Conservation (phyloP, 37 sponge, comb jelly and placozoan genomes). For the Oscarella lobularis region DNA sequence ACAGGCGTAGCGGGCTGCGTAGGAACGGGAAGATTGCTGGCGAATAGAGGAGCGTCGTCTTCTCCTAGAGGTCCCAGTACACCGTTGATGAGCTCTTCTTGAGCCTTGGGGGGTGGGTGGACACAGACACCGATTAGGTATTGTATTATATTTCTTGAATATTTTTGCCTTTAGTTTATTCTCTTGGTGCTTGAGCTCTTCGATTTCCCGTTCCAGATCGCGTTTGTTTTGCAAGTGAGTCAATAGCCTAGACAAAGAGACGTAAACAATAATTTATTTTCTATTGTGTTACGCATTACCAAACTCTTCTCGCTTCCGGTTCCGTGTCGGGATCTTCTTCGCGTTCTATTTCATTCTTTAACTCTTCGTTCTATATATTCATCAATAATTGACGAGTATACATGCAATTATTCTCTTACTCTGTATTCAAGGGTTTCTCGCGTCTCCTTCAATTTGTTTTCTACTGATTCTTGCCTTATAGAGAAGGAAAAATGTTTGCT, state of each 20-base stretch:
- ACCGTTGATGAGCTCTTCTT: background rate
- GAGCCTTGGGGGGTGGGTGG: no score
- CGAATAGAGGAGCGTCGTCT: background rate
- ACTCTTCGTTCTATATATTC: no score
- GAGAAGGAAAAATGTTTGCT: background rate
- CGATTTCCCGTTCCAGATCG: slow-evolving; percentile 20
- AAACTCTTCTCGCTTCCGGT: background rate
- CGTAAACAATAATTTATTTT: no score
- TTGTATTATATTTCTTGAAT: no score
- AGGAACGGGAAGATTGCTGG: no score
- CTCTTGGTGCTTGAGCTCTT: slow-evolving; percentile 17
- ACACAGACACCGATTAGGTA: no score
- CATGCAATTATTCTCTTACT: no score
- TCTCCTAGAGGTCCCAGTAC: background rate
- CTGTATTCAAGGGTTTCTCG: background rate
- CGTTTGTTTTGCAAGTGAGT: background rate
- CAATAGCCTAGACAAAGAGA: background rate
- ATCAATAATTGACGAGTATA: no score
- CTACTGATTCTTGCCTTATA: background rate
- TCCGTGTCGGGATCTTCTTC: background rate
- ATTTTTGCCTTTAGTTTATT: slow-evolving; percentile 31
- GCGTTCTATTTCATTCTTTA: no score
- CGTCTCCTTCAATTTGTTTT: background rate
- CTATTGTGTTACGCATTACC: background rate
- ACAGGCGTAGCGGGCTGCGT: background rate